These are phyloP conservation scores for Chironomus riparius DNA, from an alignment of 2,888 invertebrate species.

Conservation along the genomic window DNA sequence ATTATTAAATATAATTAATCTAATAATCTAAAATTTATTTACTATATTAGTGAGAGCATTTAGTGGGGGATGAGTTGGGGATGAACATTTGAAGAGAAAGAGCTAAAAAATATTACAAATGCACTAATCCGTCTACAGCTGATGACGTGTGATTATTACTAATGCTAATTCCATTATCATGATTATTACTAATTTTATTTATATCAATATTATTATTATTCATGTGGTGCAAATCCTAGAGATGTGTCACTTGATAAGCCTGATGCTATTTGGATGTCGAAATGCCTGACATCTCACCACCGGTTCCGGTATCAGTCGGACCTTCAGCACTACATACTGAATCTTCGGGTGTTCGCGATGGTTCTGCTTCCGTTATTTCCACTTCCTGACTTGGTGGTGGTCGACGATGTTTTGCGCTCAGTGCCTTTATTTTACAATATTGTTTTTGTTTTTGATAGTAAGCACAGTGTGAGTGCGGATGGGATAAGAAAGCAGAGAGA, in stretches of 20 bases:
- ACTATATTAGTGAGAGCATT: too few species aligned
- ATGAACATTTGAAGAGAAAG: too few species aligned
- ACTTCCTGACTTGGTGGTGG: conserved; percentile 50
- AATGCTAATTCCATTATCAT: too few species aligned
- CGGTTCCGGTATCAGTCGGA: conserved; percentile 48
- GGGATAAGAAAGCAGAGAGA: not conserved
- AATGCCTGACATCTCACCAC: conserved; percentile 42
- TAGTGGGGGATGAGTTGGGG: too few species aligned
- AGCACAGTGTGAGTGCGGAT: not conserved
- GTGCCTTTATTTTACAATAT: conserved; percentile 48
- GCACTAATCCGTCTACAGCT: too few species aligned
- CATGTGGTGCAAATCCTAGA: not conserved
- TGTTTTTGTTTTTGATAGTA: not conserved
- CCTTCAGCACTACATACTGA: conserved; percentile 85
- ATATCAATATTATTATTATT: too few species aligned
- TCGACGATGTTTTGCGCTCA: conserved; percentile 62
- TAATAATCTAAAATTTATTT: too few species aligned
- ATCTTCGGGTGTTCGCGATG: conserved; percentile 81
- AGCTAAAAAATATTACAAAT: too few species aligned
- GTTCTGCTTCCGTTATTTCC: conserved; percentile 66
- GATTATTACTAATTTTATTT: too few species aligned
- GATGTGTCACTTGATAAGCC: conserved; percentile 1
- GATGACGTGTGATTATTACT: too few species aligned
- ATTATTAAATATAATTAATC: too few species aligned
- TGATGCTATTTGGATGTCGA: conserved; percentile 36